Base-by-base conservation (phyloP, 2,888 invertebrate species). In the Aproaerema taeniolella region DNA sequence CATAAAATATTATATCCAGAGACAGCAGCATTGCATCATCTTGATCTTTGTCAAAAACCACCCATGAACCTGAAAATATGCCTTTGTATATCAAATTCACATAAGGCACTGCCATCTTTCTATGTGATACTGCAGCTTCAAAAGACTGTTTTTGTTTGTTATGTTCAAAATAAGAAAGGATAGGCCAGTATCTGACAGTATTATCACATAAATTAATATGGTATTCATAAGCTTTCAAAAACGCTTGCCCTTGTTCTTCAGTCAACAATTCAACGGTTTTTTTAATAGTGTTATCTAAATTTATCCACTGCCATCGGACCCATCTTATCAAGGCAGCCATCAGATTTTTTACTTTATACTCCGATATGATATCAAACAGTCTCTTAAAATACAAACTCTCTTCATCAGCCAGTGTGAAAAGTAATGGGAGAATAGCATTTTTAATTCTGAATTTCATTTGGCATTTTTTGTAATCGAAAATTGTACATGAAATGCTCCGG, bases 21-120 rank as follows among this genome's bases (percentile, higher is more conserved):
- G 63, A 53, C 12, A 58, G 49, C 3, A 59, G 29, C 38, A 67
- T 49, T 9, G 67, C 63, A 37, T 67, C 67, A 8, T 57, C 49
- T 38, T 46, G 50, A 1, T 38, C 31, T 33, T 45, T 40, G 24
- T 55, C 46, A 16, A 31, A 39, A 12, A 52, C 30, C 2, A 58
- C 37, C 53, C 52, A 52, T 1, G 55, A 54, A 1, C 54, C 54
- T 2, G 52, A 53, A 15, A 52, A 49, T 3, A 38, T 29, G 2
- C 46, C 44, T 7, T 43, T 38, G 12, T 52, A 50, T 38, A 49
- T 56, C 9, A 67, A 43, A 49, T 60, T 56, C 1, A 67, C 43
- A 25, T 56, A 63, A 2, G 55, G 52, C 16, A 45, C 31, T 1
- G 55, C 55, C 31, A 65, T 55, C 32, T 34, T 48, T 8, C 58